These are phyloP conservation scores for Heptranchias perlo DNA, from an alignment of 2,113 vertebrate genomes.

Conservation along the genomic window DNA sequence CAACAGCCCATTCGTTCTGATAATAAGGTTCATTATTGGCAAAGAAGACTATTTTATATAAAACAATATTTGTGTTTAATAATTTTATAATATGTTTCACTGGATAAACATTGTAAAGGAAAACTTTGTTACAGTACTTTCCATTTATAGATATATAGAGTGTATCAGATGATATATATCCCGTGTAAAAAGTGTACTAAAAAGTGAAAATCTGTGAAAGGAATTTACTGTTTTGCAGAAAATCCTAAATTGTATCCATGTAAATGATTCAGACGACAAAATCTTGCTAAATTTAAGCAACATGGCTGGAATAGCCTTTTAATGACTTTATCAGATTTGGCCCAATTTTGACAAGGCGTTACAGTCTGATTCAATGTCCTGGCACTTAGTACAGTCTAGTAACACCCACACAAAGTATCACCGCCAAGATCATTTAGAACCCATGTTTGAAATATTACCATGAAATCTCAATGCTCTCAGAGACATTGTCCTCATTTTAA, in stretches of 20 bases:
- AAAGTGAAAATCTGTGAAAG: background rate
- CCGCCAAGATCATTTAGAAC: background rate
- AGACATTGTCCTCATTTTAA: background rate
- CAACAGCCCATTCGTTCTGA: background rate
- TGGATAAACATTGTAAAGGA: background rate
- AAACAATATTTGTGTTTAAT: background rate
- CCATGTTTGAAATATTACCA: background rate
- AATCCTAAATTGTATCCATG: background rate
- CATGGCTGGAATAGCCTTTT: background rate
- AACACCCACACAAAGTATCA: background rate
- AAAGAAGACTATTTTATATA: background rate
- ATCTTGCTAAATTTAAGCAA: background rate
- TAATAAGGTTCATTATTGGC: background rate
- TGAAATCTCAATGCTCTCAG: background rate
- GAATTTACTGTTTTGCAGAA: background rate
- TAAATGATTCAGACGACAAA: background rate
- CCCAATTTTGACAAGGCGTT: background rate
- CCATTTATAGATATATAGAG: background rate
- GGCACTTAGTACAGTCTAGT: background rate
- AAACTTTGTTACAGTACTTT: background rate
- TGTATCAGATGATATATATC: background rate
- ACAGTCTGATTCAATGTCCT: slow-evolving; percentile 10
- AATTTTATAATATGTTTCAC: background rate
- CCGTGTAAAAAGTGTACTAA: background rate
- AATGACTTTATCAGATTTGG: slow-evolving; percentile 24